Conservation (phyloP, 1,140 invertebrate species). For the Sycophila sp. region DNA sequence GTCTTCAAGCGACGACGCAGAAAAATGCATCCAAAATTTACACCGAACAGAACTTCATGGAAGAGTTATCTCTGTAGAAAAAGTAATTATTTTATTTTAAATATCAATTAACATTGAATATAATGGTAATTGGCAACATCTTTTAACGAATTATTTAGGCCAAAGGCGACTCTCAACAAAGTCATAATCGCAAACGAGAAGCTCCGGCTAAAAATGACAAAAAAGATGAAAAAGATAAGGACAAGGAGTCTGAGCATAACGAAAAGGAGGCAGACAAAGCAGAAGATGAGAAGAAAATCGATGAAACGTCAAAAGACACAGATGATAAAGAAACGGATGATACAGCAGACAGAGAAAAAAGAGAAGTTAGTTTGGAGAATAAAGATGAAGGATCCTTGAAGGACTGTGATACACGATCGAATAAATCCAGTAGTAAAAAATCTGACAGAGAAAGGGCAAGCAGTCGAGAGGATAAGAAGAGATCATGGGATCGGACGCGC, state of each 20-base stretch:
- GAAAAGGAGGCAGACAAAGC: slow-evolving; percentile 47
- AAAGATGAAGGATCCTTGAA: slow-evolving; percentile 58
- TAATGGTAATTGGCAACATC: not conserved
- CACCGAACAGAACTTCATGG: slow-evolving; percentile 92
- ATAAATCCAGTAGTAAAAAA: slow-evolving; percentile 61
- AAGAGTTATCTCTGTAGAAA: slow-evolving; percentile 92
- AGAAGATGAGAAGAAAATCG: slow-evolving; percentile 57
- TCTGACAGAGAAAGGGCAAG: slow-evolving; percentile 59
- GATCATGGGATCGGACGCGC: slow-evolving; percentile 59
- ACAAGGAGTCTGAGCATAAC: slow-evolving; percentile 47
- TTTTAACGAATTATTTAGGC: slow-evolving; percentile 46
- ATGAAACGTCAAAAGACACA: slow-evolving; percentile 58
- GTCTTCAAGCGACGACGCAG: slow-evolving; percentile 87
- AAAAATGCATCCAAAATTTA: slow-evolving; percentile 88
- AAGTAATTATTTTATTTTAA: slow-evolving; percentile 66
- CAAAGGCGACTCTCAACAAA: slow-evolving; percentile 61
- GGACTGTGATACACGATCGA: slow-evolving; percentile 59
- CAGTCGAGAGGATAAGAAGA: slow-evolving; percentile 57
- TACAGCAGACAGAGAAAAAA: slow-evolving; percentile 46
- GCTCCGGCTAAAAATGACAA: slow-evolving; percentile 58
- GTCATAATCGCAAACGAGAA: slow-evolving; percentile 62
- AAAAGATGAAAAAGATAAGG: slow-evolving; percentile 63
- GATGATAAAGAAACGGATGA: slow-evolving; percentile 44
- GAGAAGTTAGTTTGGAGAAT: slow-evolving; percentile 44
- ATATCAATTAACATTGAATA: slow-evolving; percentile 4